phyloP scores from a whole-genome alignment of 2,888 invertebrate species.

The Synergus umbraculus region DNA sequence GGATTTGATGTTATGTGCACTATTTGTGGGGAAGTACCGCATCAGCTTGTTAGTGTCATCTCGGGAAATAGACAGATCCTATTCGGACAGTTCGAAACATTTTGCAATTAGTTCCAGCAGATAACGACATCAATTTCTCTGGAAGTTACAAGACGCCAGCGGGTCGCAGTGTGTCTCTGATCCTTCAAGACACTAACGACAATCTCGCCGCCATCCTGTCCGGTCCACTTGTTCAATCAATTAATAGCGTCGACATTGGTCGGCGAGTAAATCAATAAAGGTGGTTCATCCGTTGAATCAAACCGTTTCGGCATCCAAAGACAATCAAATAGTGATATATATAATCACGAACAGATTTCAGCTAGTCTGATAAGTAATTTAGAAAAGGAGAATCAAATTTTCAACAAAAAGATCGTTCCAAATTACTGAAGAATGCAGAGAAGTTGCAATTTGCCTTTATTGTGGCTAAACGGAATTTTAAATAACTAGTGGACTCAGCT shows the following conservation, averaged over 20 bases:
- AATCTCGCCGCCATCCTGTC: slow-evolving; percentile 25
- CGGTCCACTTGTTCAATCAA: slow-evolving; percentile 36
- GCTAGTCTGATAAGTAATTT: background rate
- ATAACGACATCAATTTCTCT: slow-evolving; percentile 40
- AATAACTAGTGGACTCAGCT: slow-evolving; percentile 50
- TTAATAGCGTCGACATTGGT: slow-evolving; percentile 27
- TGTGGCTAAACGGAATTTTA: slow-evolving; percentile 21
- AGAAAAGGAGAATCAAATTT: background rate
- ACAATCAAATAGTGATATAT: background rate
- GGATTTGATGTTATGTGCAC: background rate
- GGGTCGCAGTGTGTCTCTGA: background rate
- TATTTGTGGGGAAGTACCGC: background rate
- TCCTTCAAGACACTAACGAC: slow-evolving; percentile 27
- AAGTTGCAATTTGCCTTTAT: background rate
- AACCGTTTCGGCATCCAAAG: background rate
- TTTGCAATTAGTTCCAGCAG: slow-evolving; percentile 26
- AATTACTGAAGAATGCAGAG: too few species aligned
- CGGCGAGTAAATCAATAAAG: slow-evolving; percentile 15
- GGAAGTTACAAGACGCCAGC: slow-evolving; percentile 30
- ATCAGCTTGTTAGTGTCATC: slow-evolving; percentile 33
- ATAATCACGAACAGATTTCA: background rate
- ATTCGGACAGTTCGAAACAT: slow-evolving; percentile 33
- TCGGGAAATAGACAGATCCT: slow-evolving; percentile 7
- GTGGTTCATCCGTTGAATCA: slow-evolving; percentile 3
- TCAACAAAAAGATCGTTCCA: too few species aligned